phyloP scores from a whole-genome alignment of 2,888 invertebrate species.

The Coelinius sp. region DNA sequence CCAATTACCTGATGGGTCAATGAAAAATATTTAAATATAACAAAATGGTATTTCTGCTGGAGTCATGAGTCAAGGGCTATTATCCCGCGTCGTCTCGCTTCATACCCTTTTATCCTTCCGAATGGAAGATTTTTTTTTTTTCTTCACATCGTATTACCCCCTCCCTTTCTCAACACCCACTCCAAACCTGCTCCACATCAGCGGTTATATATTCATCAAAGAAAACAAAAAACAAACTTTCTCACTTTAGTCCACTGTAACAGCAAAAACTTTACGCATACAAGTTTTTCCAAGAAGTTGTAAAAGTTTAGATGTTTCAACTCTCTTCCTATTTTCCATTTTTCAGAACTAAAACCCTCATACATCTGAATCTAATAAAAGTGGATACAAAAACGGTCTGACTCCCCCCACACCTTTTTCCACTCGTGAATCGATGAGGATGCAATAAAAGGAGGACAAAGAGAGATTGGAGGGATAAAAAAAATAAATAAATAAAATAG shows the following conservation, averaged over 20 bases:
- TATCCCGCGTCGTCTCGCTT: conserved; percentile 1
- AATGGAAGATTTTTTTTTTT: too few relatives aligned
- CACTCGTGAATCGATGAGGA: conserved; percentile 12
- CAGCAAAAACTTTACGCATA: conserved; percentile 33
- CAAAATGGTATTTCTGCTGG: neutral
- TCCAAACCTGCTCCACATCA: conserved; percentile 13
- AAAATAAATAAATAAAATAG: conserved; percentile 24
- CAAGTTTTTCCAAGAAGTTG: conserved; percentile 23
- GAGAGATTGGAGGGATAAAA: neutral
- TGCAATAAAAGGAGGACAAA: conserved; percentile 4
- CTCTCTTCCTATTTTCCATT: neutral
- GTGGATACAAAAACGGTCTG: neutral
- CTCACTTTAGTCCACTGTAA: conserved; percentile 30
- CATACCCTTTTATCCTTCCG: neutral
- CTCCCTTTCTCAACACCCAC: neutral
- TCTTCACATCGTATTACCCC: conserved; percentile 1
- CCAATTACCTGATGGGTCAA: neutral
- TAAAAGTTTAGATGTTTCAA: conserved; percentile 26
- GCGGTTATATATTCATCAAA: conserved; percentile 18
- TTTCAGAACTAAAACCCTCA: conserved; percentile 23
- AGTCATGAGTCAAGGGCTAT: conserved; percentile 23
- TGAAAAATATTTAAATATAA: neutral
- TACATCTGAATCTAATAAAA: conserved; percentile 17
- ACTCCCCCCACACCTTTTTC: too few relatives aligned
- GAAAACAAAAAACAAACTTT: conserved; percentile 35